These are phyloP conservation scores for Xanthia togata DNA, from an alignment of 2,888 invertebrate species.

Conservation along the genomic window DNA sequence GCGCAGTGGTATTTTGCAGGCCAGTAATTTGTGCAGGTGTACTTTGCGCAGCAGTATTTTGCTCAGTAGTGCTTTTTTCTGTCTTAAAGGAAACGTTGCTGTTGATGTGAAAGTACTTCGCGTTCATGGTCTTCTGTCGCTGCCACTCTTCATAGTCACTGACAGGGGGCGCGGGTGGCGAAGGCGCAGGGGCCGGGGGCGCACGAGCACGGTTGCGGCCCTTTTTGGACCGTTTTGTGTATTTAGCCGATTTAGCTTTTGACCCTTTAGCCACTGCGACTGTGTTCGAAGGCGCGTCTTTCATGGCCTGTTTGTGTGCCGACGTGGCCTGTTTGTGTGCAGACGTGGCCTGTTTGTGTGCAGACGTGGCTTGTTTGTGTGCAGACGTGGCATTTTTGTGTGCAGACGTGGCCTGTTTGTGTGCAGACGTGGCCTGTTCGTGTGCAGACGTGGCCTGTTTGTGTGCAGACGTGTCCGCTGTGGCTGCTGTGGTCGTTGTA, in stretches of 20 bases:
- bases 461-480: too few species aligned
- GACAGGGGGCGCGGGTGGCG: neutral
- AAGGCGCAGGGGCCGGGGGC: neutral
- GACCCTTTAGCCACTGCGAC: neutral
- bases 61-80: neutral
- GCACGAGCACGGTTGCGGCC: neutral
- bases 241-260: neutral
- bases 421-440: neutral
- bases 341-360: neutral
- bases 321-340: neutral
- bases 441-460: neutral
- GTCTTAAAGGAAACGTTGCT: neutral
- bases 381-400: neutral
- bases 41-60: neutral
- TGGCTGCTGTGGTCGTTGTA: neutral
- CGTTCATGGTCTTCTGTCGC: constrained; percentile 44
- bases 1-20: neutral
- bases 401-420: neutral
- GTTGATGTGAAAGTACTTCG: constrained; percentile 43
- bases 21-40: too few species aligned
- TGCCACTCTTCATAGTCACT: constrained; percentile 44
- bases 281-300: neutral
- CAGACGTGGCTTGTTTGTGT: neutral
- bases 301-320: neutral
- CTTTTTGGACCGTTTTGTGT: neutral